A percentile compares a stretch with the other conserved stretches of the same genome.
Evolutionary conservation across 35 echinoderm and acorn worm species (phyloP).

Genomic region (Heliocidaris tuberculata): DNA sequence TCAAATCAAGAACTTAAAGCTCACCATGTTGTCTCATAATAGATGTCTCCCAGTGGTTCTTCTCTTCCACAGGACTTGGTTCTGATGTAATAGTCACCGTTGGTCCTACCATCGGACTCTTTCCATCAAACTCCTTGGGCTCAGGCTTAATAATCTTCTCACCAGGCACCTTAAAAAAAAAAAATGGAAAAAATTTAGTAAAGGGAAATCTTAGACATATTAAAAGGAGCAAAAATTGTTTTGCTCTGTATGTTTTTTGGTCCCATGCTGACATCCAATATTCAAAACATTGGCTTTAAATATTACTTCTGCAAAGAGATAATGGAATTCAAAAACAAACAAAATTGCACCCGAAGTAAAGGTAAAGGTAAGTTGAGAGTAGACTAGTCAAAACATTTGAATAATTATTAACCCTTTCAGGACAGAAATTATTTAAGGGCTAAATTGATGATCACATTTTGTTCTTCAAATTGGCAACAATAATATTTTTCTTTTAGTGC

Average conservation of each 20-base stretch:
- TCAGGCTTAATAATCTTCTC: background rate
- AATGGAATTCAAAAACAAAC: too few relatives aligned
- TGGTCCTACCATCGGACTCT: conserved; percentile 64
- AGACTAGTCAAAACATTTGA: too few relatives aligned
- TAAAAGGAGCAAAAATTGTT: background rate
- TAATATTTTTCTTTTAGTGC: too few relatives aligned
- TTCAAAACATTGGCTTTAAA: background rate
- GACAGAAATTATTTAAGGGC: too few relatives aligned
- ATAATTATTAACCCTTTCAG: too few relatives aligned
- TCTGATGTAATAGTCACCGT: conserved; percentile 93
- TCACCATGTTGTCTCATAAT: conserved; percentile 44
- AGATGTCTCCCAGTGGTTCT: conserved; percentile 63
- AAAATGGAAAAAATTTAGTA: background rate
- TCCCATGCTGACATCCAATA: background rate
- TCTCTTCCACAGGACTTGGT: conserved; percentile 84
- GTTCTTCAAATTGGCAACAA: too few relatives aligned
- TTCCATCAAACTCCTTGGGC: background rate
- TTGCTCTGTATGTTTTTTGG: background rate
- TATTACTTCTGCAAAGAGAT: background rate
- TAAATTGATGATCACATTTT: too few relatives aligned
- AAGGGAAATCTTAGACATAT: background rate
- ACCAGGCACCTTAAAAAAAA: background rate
- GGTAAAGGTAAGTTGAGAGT: too few relatives aligned
- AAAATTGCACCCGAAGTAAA: too few relatives aligned
- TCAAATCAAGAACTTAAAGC: background rate